Conservation (phyloP, 2,888 invertebrate genomes). For the Acleris literana region DNA sequence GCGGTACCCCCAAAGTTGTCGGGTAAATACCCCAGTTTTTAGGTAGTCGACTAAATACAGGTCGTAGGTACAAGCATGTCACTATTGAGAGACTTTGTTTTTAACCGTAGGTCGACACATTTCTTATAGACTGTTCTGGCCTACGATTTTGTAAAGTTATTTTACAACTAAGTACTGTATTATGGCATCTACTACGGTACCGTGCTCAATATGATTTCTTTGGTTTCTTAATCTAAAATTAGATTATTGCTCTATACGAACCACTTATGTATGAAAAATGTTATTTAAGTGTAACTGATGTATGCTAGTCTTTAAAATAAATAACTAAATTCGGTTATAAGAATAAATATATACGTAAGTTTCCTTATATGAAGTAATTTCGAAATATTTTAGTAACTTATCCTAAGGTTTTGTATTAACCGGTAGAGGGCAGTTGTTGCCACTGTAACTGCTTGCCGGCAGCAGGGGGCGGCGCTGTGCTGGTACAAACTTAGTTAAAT, state of each 20-base stretch:
- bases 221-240: conserved; percentile 45
- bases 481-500: neutral
- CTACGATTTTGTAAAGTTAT: conserved; percentile 42
- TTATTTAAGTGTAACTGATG: conserved; percentile 68
- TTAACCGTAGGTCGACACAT: neutral
- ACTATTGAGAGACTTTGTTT: too few relatives aligned
- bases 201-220: conserved; percentile 71
- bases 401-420: conserved; percentile 57
- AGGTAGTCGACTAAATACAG: too few relatives aligned
- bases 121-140: conserved; percentile 29
- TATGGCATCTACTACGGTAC: conserved; percentile 71
- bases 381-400: conserved; percentile 63
- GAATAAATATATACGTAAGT: conserved; percentile 66
- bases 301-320: conserved; percentile 82
- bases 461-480: conserved; percentile 12
- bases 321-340: conserved; percentile 64
- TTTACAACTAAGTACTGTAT: conserved; percentile 72
- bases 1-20: too few relatives aligned
- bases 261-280: conserved; percentile 56
- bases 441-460: conserved; percentile 12
- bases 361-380: conserved; percentile 58
- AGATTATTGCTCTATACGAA: conserved; percentile 41
- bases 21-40: too few relatives aligned
- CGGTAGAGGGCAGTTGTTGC: conserved; percentile 46
- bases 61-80: too few relatives aligned